These are phyloP conservation scores for Casuarius casuarius DNA, from an alignment of 2,113 vertebrate genomes.

Conservation along the genomic window DNA sequence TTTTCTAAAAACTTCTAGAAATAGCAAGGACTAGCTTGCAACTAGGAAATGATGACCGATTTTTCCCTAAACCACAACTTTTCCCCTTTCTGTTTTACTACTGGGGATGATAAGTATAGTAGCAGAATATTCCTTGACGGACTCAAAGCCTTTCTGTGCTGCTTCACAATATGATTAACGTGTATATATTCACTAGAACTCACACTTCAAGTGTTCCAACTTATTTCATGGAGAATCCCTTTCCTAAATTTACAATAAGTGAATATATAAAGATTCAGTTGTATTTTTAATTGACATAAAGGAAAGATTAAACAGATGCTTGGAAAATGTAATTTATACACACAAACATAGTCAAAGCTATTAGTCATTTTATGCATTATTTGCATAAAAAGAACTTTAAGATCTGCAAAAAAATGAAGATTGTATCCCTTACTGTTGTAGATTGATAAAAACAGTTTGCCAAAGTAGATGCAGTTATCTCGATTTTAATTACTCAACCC, in stretches of 20 bases:
- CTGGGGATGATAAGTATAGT: neutral
- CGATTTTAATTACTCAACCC: neutral
- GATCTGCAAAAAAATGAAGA: neutral
- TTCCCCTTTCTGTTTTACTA: neutral
- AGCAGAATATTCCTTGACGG: neutral
- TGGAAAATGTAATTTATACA: neutral
- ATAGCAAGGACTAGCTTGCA: no score
- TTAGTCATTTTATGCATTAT: neutral
- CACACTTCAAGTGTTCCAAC: neutral
- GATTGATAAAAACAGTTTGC: neutral
- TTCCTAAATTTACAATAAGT: neutral
- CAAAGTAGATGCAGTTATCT: neutral
- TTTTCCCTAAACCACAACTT: neutral
- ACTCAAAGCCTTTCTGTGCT: neutral
- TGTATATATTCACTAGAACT: neutral
- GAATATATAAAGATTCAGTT: neutral
- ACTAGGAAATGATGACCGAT: neutral
- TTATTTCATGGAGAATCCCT: neutral
- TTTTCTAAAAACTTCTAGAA: neutral
- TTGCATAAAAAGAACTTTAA: neutral
- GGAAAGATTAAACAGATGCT: neutral
- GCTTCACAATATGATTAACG: neutral
- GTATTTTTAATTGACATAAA: neutral
- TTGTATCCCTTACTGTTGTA: neutral
- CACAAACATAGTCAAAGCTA: neutral